Evolutionary conservation across 2,113 vertebrate genomes (phyloP), one percentile per base, ranked within the genome.

Genomic region (Scophthalmus maximus): DNA sequence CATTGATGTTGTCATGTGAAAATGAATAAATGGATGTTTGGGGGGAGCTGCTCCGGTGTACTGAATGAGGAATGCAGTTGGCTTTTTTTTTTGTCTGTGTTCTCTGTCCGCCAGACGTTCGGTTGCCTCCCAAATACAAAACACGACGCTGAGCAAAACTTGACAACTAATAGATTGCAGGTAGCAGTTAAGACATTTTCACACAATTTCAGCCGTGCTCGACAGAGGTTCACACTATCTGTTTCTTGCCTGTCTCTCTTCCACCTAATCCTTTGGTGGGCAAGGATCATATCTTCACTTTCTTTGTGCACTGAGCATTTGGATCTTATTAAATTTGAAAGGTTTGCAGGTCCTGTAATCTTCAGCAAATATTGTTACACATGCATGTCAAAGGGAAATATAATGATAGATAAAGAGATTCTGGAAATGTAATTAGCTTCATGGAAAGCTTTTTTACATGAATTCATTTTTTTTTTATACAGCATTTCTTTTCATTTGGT

Each of bases 21-120:
- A 84, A 85, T 83, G 27, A 87, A 87, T 85, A 79, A 83, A 89
- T 79, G 38, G 32, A 85, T 81, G 76, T 81, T 80, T 75, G 52
- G 63, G n/a, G 50, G 71, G 62, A 75, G 53, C 59, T 25, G 61
- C 65, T 55, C 26, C n/a, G 38, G 81, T 58, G 44, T 59, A 65
- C 38, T 73, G 68, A 72, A 66, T 58, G 66, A 74, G 56, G 50
- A 65, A 18, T 58, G 49, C 70, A 75, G 60, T 44, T 6, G 8
- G 23, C n/a, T 49, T 67, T 60, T 42, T 70, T 59, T 47, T 52
- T 57, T 65, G 32, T 34, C 9, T 8, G 23, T 63, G 17, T 75
- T 20, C 38, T 64, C 25, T 55, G 47, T 53, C 62, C 55, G 51
- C 56, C 59, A 76, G 78, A 82, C 25, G 2, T 56, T 66, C 18